Evolutionary conservation across 2,888 invertebrate genomes (phyloP).

Genomic region (Eurois occulta): DNA sequence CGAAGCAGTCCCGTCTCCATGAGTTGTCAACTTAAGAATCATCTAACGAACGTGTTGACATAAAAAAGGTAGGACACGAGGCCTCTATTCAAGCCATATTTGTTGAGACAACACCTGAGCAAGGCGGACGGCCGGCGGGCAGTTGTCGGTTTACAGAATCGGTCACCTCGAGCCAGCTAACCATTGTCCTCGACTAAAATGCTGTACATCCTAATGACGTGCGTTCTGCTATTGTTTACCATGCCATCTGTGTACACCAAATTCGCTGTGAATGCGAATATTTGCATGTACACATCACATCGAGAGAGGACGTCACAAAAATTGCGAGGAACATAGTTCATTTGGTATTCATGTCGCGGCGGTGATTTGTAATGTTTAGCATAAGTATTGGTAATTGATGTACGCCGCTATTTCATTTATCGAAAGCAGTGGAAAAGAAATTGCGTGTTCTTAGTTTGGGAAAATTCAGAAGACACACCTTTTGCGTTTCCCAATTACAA

Average conservation of each 20-base stretch:
- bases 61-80: constrained; percentile 16
- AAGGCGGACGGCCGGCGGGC: constrained; percentile 2
- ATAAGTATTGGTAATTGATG: constrained; percentile 11
- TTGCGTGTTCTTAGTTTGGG: background rate
- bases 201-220: constrained; percentile 74
- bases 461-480: background rate
- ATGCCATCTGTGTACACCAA: constrained; percentile 77
- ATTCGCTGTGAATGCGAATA: constrained; percentile 67
- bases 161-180: constrained; percentile 54
- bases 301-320: constrained; percentile 40
- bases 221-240: constrained; percentile 72
- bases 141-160: constrained; percentile 45
- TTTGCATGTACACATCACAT: constrained; percentile 64
- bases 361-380: constrained; percentile 13
- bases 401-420: constrained; percentile 7
- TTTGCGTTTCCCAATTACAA: background rate
- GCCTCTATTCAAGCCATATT: constrained; percentile 22
- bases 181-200: constrained; percentile 71
- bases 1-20: constrained; percentile 15
- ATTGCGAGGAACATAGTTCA: constrained; percentile 11
- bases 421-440: background rate
- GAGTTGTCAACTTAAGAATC: constrained; percentile 18
- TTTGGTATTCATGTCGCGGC: constrained; percentile 12
- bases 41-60: constrained; percentile 21
- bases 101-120: constrained; percentile 36